These are phyloP conservation scores for Rhea americana DNA, from an alignment of 2,113 vertebrate species.

Conservation along the genomic window DNA sequence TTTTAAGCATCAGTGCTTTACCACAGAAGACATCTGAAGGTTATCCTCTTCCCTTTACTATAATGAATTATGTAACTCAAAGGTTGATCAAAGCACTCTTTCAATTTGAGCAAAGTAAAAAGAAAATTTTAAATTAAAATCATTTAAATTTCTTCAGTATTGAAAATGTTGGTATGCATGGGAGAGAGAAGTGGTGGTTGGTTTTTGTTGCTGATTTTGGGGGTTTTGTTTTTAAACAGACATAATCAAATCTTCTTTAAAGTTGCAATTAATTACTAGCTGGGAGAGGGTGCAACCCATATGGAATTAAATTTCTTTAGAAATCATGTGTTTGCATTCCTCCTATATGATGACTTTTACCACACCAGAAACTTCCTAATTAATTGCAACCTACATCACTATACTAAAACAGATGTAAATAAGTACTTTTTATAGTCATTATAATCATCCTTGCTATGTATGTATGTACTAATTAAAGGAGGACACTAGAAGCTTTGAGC, in stretches of 20 bases:
- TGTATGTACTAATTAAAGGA: not conserved
- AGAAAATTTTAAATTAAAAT: slow-evolving; percentile 80
- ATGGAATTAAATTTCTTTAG: slow-evolving; percentile 81
- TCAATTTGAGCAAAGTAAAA: slow-evolving; percentile 75
- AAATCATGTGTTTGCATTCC: slow-evolving; percentile 83
- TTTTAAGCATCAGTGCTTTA: slow-evolving; percentile 80
- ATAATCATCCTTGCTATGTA: slow-evolving; percentile 35
- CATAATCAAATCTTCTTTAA: slow-evolving; percentile 76
- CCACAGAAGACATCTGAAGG: slow-evolving; percentile 87
- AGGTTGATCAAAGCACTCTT: slow-evolving; percentile 80
- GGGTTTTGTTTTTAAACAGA: slow-evolving; percentile 66
- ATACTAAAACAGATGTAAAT: slow-evolving; percentile 81
- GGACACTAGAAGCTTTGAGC: not conserved
- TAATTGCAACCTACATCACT: slow-evolving; percentile 79
- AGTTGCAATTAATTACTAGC: slow-evolving; percentile 80
- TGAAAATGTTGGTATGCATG: slow-evolving; percentile 62
- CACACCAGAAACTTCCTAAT: slow-evolving; percentile 84
- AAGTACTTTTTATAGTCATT: slow-evolving; percentile 68
- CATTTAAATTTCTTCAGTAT: slow-evolving; percentile 77
- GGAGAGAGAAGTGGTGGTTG: not conserved
- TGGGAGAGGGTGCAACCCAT: slow-evolving; percentile 69
- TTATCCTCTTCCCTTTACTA: slow-evolving; percentile 80
- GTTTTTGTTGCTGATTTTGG: not conserved
- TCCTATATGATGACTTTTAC: slow-evolving; percentile 82
- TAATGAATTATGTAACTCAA: slow-evolving; percentile 80